Percentiles rank a stretch among this genome's conserved stretches.
These are phyloP conservation scores for Enteromius argenteus DNA, from an alignment of 2,797 vertebrate species.

Conservation along the genomic window DNA sequence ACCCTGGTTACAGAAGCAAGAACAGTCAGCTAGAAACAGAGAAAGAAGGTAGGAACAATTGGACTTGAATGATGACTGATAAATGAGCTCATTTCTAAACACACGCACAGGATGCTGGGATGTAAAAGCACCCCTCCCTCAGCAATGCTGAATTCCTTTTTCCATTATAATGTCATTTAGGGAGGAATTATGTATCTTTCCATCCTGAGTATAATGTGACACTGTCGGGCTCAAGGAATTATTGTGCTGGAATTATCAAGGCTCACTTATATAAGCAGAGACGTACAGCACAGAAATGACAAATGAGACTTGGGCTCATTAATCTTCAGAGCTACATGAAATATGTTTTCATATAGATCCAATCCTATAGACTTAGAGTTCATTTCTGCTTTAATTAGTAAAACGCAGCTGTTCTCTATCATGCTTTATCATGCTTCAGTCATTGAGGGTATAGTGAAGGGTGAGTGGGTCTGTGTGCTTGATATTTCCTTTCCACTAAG, in stretches of 20 bases:
- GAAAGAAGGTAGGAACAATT: background rate
- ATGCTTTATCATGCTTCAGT: constrained; percentile 3
- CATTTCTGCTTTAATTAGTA: constrained; percentile 65
- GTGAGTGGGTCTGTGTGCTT: background rate
- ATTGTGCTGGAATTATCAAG: constrained; percentile 67
- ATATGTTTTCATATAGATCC: constrained; percentile 14
- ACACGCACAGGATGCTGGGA: constrained; percentile 51
- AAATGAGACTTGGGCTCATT: constrained; percentile 77
- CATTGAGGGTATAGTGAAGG: constrained; percentile 5
- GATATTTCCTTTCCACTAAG: constrained; percentile 56
- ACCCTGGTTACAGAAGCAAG: background rate
- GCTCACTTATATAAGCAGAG: constrained; percentile 68
- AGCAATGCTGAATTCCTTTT: constrained; percentile 61
- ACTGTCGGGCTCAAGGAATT: constrained; percentile 63
- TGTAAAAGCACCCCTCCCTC: constrained; percentile 48
- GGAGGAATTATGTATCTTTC: constrained; percentile 64
- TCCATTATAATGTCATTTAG: constrained; percentile 68
- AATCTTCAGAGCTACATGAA: constrained; percentile 69
- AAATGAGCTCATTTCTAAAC: constrained; percentile 67
- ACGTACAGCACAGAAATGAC: constrained; percentile 69
- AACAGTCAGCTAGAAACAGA: background rate
- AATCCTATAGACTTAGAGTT: constrained; percentile 59
- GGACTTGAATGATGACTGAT: constrained; percentile 59
- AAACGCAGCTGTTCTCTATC: constrained; percentile 23
- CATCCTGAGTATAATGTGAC: constrained; percentile 63